These are phyloP conservation scores for Nautilus pompilius DNA, from an alignment of 1,140 invertebrate species.

Conservation along the genomic window DNA sequence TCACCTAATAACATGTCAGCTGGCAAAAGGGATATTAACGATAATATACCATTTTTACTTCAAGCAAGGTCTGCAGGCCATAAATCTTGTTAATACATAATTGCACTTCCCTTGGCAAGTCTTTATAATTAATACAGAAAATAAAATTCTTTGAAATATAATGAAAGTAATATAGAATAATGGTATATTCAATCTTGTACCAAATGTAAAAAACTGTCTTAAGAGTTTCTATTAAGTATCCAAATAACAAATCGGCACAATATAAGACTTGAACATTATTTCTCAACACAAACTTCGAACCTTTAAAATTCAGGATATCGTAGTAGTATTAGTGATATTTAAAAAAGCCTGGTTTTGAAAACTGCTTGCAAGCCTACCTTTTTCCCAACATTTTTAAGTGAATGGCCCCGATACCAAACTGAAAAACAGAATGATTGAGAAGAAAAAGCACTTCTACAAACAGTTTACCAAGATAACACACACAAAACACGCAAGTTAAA, in stretches of 20 bases:
- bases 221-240: not conserved
- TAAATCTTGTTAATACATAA: no score
- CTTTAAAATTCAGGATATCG: not conserved
- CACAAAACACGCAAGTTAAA: not conserved
- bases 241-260: not conserved
- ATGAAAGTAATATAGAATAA: no score
- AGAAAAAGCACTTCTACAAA: no score
- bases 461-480: not conserved
- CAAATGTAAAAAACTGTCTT: not conserved
- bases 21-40: not conserved
- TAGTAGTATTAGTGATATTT: not conserved
- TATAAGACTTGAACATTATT: not conserved
- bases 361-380: conserved; percentile 55
- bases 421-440: conserved; percentile 47
- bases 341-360: not conserved
- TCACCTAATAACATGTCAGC: not conserved
- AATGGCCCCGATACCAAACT: conserved; percentile 86
- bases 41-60: no score
- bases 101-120: no score
- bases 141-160: no score
- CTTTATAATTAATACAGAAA: no score
- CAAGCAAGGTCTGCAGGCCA: no score
- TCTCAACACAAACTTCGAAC: not conserved
- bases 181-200: no score
- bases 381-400: conserved; percentile 73